These are phyloP conservation scores for Apamea crenata DNA, from an alignment of 2,888 invertebrate species.

Conservation along the genomic window DNA sequence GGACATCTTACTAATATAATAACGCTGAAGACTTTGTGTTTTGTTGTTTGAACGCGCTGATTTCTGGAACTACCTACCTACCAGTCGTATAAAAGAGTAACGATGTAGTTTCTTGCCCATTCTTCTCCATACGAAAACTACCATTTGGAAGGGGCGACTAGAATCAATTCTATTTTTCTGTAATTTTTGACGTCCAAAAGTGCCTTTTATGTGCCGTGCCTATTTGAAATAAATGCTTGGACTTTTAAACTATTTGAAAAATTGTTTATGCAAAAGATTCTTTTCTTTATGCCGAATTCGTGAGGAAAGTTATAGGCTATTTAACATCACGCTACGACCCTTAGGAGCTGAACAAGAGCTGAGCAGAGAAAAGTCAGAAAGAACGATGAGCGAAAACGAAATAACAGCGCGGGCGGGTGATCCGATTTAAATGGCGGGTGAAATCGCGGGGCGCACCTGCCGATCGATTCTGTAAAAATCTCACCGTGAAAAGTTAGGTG, in stretches of 20 bases:
- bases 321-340: neutral
- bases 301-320: neutral
- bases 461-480: neutral
- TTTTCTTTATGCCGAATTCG: too few species aligned
- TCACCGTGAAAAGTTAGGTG: too few species aligned
- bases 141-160: too few species aligned
- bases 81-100: too few species aligned
- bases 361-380: neutral
- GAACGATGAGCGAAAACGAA: neutral
- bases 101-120: too few species aligned
- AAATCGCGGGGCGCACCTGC: neutral
- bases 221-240: too few species aligned
- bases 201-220: too few species aligned
- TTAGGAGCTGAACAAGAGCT: neutral
- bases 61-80: neutral
- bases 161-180: too few species aligned
- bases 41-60: neutral
- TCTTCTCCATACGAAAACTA: too few species aligned
- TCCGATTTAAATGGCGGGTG: neutral
- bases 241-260: neutral
- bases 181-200: too few species aligned
- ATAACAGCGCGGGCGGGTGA: neutral
- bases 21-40: neutral
- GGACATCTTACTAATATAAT: neutral
- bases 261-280: too few species aligned